These are phyloP conservation scores for Elanus axillaris DNA, from an alignment of 2,113 vertebrate species.

Conservation along the genomic window DNA sequence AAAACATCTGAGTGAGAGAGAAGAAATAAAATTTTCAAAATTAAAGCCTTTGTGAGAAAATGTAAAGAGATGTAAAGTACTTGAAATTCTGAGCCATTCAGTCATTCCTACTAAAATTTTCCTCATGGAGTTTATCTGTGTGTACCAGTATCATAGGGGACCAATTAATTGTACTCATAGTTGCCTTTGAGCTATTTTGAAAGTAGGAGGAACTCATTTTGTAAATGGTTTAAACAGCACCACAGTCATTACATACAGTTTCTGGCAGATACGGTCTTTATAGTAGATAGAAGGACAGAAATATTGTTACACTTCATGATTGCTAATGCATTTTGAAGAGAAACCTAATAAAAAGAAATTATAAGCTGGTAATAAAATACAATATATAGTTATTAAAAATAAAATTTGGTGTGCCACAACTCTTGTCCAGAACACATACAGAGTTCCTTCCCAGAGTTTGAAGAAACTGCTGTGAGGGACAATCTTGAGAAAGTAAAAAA, in stretches of 20 bases:
- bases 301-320: background rate
- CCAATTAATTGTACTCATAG: constrained; percentile 50
- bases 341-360: background rate
- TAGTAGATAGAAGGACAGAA: constrained; percentile 1
- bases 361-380: background rate
- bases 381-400: background rate
- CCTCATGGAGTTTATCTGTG: background rate
- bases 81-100: constrained; percentile 18
- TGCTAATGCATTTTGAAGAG: constrained; percentile 11
- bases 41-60: background rate
- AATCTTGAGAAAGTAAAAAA: background rate
- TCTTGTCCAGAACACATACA: background rate
- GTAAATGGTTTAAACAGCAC: constrained; percentile 48
- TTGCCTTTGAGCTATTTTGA: constrained; percentile 52
- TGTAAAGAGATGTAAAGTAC: background rate
- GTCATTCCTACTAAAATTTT: background rate
- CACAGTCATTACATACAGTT: background rate
- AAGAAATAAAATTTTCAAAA: background rate
- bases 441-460: background rate
- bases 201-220: constrained; percentile 34
- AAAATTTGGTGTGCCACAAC: background rate
- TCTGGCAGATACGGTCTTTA: background rate
- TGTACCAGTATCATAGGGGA: constrained; percentile 46
- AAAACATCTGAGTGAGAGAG: background rate
- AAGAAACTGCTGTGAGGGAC: background rate